Base-by-base conservation (phyloP, 2,113 vertebrate genomes). In the Heteronetta atricapilla region DNA sequence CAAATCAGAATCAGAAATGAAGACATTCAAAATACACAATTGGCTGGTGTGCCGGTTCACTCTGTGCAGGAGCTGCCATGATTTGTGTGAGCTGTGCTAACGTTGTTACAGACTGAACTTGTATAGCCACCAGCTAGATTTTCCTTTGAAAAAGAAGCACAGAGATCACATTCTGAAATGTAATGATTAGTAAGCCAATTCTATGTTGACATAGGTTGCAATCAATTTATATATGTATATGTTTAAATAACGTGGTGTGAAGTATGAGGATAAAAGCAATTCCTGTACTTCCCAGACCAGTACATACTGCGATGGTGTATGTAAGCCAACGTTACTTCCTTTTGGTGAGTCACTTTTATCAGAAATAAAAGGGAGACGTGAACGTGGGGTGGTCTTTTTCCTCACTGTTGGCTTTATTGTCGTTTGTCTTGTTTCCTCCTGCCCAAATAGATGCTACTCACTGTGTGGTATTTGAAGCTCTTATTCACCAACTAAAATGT, bases 41-140 rank as follows among this genome's bases (percentile, higher is more conserved):
- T 75, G 26, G 7, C 44, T 33, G 1, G 60, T 44, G 5, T 28
- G 9, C 33, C 36, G 14, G 36, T 67, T 68, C 33, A 82, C 36
- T 59, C 21, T 18, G 6, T 59, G 36, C 25, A 59, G 52, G 40
- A 36, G 17, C 42, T 56, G 34, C 36, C 26, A 18, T 62, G 46
- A 53, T 60, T 59, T 48, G 46, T 52, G 40, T 36, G 48, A 28
- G 62, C 29, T 0, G 0, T 62, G 55, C 7, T 36, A 74, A 15
- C 40, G 73, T 64, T 2, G 38, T 2, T 29, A 33, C 1, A 38
- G 12, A 29, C 11, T 36, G 26, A 86, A 83, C 7, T 29, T 83
- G 67, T 80, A 48, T 8, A 81, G 42, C 53, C 48, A 50, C 5
- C 40, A 10, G 20, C 3, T 66, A 13, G 2, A 3, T 70, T 86